Percentiles rank a stretch among this genome's conserved stretches.
Evolutionary conservation across 2,888 invertebrate genomes (phyloP).

Genomic region (Ypsolopha scabrella): DNA sequence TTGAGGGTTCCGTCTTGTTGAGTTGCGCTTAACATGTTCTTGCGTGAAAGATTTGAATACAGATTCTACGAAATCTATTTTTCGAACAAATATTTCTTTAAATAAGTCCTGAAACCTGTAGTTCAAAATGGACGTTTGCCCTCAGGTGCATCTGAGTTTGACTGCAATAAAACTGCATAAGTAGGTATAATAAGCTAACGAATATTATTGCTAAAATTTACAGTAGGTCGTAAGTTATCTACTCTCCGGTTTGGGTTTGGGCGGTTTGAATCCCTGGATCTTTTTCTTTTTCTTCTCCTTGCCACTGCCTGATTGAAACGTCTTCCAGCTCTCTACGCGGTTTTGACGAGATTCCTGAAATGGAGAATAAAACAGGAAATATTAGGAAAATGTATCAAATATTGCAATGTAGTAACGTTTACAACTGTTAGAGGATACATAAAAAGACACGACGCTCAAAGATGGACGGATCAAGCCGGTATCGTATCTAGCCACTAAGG

Average conservation of each 20-base stretch:
- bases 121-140: too few relatives aligned
- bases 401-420: background rate
- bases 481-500: too few relatives aligned
- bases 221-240: constrained; percentile 71
- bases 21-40: too few relatives aligned
- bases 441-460: too few relatives aligned
- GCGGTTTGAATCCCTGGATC: constrained; percentile 88
- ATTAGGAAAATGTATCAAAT: background rate
- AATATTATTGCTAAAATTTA: background rate
- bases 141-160: too few relatives aligned
- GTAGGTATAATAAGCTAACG: background rate
- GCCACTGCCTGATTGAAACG: constrained; percentile 80
- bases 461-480: too few relatives aligned
- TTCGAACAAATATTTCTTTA: too few relatives aligned
- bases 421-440: too few relatives aligned
- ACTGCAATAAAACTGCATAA: background rate
- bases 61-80: too few relatives aligned
- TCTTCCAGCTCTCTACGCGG: constrained; percentile 93
- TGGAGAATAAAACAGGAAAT: background rate
- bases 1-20: too few relatives aligned
- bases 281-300: constrained; percentile 83
- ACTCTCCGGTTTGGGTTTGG: constrained; percentile 93
- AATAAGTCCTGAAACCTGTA: too few relatives aligned
- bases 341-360: constrained; percentile 89
- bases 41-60: too few relatives aligned